phyloP scores from a whole-genome alignment of 2,888 invertebrate genomes.

The Seira sanloemensis region DNA sequence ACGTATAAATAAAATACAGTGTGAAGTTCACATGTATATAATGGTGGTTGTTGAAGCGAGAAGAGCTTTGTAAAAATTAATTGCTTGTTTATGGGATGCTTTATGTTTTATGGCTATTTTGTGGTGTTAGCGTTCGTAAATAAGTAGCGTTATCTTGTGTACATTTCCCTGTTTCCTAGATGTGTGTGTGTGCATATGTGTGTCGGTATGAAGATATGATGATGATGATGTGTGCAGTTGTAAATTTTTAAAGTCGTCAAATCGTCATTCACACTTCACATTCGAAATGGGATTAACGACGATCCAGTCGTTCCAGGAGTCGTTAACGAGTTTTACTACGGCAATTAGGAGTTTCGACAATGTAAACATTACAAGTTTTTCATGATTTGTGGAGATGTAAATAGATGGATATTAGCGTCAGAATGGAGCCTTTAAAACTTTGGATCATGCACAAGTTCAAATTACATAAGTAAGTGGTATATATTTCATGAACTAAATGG shows the following conservation, averaged over 20 bases:
- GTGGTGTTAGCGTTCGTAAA: background rate
- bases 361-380: background rate
- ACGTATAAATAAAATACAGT: no score
- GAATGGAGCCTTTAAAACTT: no score
- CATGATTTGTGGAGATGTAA: no score
- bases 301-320: background rate
- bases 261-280: conserved; percentile 1
- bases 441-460: no score
- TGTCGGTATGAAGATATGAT: background rate
- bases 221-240: conserved; percentile 2
- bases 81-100: conserved; percentile 57
- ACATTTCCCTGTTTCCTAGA: no score
- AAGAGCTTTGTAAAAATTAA: conserved; percentile 50
- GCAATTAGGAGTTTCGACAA: background rate
- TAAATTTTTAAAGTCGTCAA: background rate
- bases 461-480: no score
- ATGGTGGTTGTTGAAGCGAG: background rate
- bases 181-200: background rate
- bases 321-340: background rate
- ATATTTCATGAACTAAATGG: no score
- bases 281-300: background rate
- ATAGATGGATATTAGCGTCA: no score
- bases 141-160: background rate
- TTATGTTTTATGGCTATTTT: conserved; percentile 31
- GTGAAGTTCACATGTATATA: no score